Base-by-base conservation (phyloP, 92 coral and sea anemone species). In the Phenganax subtilis region DNA sequence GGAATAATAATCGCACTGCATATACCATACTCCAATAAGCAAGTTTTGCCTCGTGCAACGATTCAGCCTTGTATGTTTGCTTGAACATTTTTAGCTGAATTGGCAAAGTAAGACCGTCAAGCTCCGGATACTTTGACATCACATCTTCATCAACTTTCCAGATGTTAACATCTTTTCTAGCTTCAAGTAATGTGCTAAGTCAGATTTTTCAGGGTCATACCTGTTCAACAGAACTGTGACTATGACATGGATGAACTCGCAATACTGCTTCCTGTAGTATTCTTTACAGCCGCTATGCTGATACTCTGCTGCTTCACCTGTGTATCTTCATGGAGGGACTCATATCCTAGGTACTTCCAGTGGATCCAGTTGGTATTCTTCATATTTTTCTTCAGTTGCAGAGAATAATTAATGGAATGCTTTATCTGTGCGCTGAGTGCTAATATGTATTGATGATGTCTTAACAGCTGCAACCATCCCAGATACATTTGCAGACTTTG, bases 401-500 rank as follows among this genome's bases (percentile, higher is more conserved):
- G 47, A 37, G 47, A 37, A 37, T 37, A 37, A 37, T 37, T 37
- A 0, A 37, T 37, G 47, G 47, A 37, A 37, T 37, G 47, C 47
- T 37, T 37, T 5, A 61, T 61, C 67, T 61, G 67, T 61, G 67
- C 1, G 67, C 28, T 61, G 67, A 17, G 67, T 27, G 67, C 28
- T 70, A 9, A 70, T 70, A 51, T 70, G 75, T 31, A 16, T 70
- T 70, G 75, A 70, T 31, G 75, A 28, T 51, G 14, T 70, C 54
- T 70, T 70, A 51, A 70, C 75, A 70, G 75, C 75, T 75, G 55
- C 66, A 16, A 15, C 66, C 57, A 55, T 20, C 0, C 80, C 80
- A 75, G 80, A 75, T 16, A 75, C 80, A 75, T 75, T 75, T 75
- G 80, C 80, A 55, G 80, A 57, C 80, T 75, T 75, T 55, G 66